These are phyloP conservation scores for Entelurus aequoreus DNA, from an alignment of 2,113 vertebrate genomes.

Conservation along the genomic window DNA sequence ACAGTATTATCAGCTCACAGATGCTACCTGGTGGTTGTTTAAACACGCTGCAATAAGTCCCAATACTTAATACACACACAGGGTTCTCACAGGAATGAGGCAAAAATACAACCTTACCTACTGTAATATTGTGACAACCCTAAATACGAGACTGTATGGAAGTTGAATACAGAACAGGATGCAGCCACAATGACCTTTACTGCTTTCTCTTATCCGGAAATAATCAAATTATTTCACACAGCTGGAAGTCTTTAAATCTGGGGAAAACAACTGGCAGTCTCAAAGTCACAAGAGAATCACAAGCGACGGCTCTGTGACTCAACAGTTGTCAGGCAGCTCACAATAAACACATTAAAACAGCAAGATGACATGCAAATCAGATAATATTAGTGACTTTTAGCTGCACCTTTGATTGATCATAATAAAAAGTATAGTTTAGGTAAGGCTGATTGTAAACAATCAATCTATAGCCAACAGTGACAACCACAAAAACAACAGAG, in stretches of 20 bases:
- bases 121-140: too few relatives aligned
- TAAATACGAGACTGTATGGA: not conserved
- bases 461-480: too few relatives aligned
- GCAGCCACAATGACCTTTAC: not conserved
- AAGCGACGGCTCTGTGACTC: conserved; percentile 1
- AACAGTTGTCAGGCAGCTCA: conserved; percentile 2
- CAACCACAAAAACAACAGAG: not conserved
- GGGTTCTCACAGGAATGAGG: too few relatives aligned
- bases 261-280: not conserved
- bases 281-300: conserved; percentile 5
- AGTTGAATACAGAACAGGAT: conserved; percentile 3
- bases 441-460: conserved; percentile 49
- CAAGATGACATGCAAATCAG: not conserved
- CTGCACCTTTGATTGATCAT: not conserved
- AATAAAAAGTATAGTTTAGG: conserved; percentile 3
- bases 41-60: too few relatives aligned
- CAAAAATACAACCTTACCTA: too few relatives aligned
- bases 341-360: not conserved
- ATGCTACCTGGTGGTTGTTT: too few relatives aligned
- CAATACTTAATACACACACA: too few relatives aligned
- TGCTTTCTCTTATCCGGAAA: not conserved
- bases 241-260: conserved; percentile 1
- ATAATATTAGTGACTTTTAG: not conserved
- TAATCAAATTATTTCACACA: not conserved
- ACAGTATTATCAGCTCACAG: too few relatives aligned